Evolutionary conservation across 2,888 invertebrate species (phyloP), one percentile per base, ranked within the genome.

Genomic region (Ecliptopera silaceata): DNA sequence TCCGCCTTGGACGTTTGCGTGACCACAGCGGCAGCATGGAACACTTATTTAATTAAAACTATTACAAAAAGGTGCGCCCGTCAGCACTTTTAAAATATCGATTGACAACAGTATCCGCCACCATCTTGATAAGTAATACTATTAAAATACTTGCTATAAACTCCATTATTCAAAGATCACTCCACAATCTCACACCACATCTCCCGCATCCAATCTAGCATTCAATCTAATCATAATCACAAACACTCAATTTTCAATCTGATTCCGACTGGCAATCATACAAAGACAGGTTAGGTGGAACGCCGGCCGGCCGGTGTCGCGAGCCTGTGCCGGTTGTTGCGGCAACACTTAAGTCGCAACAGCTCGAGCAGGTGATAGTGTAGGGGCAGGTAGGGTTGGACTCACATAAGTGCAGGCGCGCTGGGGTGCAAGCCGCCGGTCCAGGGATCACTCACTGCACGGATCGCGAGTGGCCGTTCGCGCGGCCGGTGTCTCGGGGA

Each of bases 401-500:
- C 89, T 90, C 89, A 90, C 89, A 88, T 86, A 84, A 80, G 73
- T 81, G 71, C 74, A 72, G 78, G 75, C 31, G 72, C 76, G 76
- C 67, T 71, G 69, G 77, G 77, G 75, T 75, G 79, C 73, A 69
- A 77, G 70, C 69, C 84, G 77, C 76, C 79, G 77, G 82, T 81
- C 79, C 75, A 42, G 78, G 64, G 76, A 74, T 69, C 79, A 81
- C 80, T 72, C 79, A 81, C 77, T 74, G 79, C 76, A 79, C 79
- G 67, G 69, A 67, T 83, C 84, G 86, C 88, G 86, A 51, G 75
- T 86, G 88, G 89, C 89, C 89, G 90, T 83, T 87, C 90, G 77
- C 88, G 77, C 84, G 88, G 90, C 88, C 90, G 89, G 86, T 87
- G 89, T 88, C 86, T 88, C 85, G 86, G 84, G 89, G 88, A 91